Conservation (phyloP, 2,113 vertebrate species). For the Sapajus apella region DNA sequence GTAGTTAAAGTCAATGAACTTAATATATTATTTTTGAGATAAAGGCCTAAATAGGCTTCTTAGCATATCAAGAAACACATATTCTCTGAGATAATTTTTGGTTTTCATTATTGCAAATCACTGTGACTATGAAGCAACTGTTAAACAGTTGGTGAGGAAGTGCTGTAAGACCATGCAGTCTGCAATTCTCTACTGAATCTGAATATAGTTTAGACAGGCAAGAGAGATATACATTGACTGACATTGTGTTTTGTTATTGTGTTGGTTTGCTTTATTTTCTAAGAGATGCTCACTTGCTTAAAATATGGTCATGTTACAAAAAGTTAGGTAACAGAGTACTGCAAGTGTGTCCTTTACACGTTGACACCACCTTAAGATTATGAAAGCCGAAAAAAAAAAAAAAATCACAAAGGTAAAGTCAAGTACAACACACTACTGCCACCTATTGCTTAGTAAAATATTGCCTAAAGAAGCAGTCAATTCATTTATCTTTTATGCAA, state of each 20-base stretch:
- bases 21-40: slow-evolving; percentile 28
- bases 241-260: not conserved
- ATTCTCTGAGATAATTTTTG: slow-evolving; percentile 46
- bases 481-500: not conserved
- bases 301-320: slow-evolving; percentile 52
- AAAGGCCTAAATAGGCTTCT: slow-evolving; percentile 27
- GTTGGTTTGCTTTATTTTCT: not conserved
- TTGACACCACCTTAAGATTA: slow-evolving; percentile 48
- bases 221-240: not conserved
- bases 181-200: not conserved
- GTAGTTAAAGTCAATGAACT: slow-evolving; percentile 49
- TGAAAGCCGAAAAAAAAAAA: slow-evolving; percentile 30
- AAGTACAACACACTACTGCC: slow-evolving; percentile 92
- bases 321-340: slow-evolving; percentile 25
- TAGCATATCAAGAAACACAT: not conserved
- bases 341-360: slow-evolving; percentile 41
- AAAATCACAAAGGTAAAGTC: slow-evolving; percentile 71
- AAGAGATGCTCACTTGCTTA: not conserved
- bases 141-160: slow-evolving; percentile 25
- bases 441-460: slow-evolving; percentile 88
- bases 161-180: not conserved
- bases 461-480: slow-evolving; percentile 9
- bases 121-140: not conserved
- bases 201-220: not conserved
- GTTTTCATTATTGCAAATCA: slow-evolving; percentile 52